These are phyloP conservation scores for Physella acuta DNA, from an alignment of 1,140 invertebrate species.

Conservation along the genomic window DNA sequence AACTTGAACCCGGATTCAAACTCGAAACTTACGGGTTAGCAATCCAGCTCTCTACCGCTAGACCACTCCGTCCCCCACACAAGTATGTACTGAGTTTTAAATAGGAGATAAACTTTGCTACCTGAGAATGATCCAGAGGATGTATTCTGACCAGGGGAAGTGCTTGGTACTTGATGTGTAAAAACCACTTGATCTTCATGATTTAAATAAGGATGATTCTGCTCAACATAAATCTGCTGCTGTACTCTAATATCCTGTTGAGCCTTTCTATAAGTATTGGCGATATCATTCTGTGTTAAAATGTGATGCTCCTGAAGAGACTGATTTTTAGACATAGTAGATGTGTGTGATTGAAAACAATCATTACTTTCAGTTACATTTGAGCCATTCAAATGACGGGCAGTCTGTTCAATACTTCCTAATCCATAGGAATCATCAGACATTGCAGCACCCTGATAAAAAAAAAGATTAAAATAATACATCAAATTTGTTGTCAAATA, in stretches of 20 bases:
- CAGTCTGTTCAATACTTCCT: neutral
- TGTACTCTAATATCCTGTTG: neutral
- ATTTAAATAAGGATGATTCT: neutral
- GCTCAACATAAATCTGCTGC: neutral
- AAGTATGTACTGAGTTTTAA: no score
- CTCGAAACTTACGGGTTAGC: neutral
- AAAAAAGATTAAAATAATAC: no score
- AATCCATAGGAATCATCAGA: neutral
- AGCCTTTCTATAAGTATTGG: neutral
- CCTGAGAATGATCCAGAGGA: neutral
- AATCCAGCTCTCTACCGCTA: neutral
- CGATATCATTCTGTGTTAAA: neutral
- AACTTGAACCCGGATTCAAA: neutral
- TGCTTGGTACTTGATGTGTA: neutral
- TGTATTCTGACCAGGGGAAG: neutral
- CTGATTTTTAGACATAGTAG: neutral
- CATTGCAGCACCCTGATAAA: neutral
- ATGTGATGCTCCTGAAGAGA: neutral
- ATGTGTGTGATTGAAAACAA: neutral
- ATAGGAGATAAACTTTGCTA: neutral
- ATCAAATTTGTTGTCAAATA: no score
- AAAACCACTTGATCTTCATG: neutral
- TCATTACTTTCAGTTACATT: neutral
- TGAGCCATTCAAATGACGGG: neutral
- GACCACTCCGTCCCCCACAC: neutral